Conservation (phyloP, 2,888 invertebrate species). For the Clusia tigrina region DNA sequence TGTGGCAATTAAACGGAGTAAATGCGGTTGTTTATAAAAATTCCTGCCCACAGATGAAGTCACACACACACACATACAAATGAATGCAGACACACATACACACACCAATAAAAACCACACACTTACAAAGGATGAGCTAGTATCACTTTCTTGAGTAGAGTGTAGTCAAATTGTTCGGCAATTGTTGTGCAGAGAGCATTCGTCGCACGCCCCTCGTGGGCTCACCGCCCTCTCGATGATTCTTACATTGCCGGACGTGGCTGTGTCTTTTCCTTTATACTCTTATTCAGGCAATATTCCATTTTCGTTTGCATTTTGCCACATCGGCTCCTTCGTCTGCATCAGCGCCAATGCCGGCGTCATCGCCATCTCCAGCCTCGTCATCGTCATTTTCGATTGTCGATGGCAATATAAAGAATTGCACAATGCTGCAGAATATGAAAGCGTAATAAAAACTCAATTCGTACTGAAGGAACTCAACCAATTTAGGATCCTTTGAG, state of each 20-base stretch:
- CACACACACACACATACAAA: background rate
- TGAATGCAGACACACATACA: background rate
- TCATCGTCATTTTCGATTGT: background rate
- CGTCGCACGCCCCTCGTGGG: no score
- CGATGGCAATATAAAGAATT: slow-evolving; percentile 11
- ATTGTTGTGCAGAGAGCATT: no score
- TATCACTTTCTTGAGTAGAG: slow-evolving; percentile 2
- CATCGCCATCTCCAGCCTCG: background rate
- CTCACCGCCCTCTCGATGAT: no score
- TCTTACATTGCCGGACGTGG: no score
- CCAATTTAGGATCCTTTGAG: slow-evolving; percentile 61
- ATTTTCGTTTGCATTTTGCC: background rate
- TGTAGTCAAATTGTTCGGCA: background rate
- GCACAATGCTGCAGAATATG: slow-evolving; percentile 19
- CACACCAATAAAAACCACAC: background rate
- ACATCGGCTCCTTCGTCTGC: background rate
- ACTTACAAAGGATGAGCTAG: background rate
- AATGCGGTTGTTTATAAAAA: no score
- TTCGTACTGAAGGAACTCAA: slow-evolving; percentile 44
- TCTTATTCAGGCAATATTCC: background rate
- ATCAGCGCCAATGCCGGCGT: background rate
- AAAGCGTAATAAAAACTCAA: slow-evolving; percentile 17
- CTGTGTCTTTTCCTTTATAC: background rate
- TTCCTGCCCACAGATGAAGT: no score
- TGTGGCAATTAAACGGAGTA: background rate